phyloP scores from a whole-genome alignment of 2,797 vertebrate genomes.

The Hemibagrus guttatus region DNA sequence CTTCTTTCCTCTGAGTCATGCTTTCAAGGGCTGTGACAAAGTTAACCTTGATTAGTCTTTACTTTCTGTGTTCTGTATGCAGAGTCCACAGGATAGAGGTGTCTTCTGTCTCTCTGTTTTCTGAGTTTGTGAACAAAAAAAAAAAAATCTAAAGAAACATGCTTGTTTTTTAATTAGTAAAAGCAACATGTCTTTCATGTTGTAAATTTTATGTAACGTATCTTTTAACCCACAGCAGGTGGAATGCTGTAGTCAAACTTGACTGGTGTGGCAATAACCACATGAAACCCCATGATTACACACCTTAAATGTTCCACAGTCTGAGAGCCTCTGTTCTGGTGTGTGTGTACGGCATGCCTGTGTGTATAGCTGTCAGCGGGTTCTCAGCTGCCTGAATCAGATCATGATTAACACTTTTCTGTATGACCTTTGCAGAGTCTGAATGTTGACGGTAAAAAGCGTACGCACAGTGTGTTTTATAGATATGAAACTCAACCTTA shows the following conservation, averaged over 20 bases:
- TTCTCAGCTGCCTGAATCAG: slow-evolving; percentile 27
- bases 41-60: neutral
- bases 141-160: neutral
- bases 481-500: slow-evolving; percentile 15
- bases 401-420: slow-evolving; percentile 33
- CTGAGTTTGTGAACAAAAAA: neutral
- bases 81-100: too few species aligned
- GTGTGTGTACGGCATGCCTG: slow-evolving; percentile 26
- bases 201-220: neutral
- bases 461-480: slow-evolving; percentile 16
- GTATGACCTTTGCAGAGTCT: slow-evolving; percentile 34
- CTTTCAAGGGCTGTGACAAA: neutral
- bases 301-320: slow-evolving; percentile 11
- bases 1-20: neutral
- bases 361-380: slow-evolving; percentile 24
- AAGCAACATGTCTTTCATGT: neutral
- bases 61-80: neutral
- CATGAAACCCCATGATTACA: slow-evolving; percentile 25
- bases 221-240: neutral
- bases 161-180: too few species aligned
- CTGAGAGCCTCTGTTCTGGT: neutral
- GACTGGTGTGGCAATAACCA: neutral
- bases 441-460: slow-evolving; percentile 12
- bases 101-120: neutral
- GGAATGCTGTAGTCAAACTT: neutral